Percentiles rank a stretch among this genome's conserved stretches.
Evolutionary conservation across 2,113 vertebrate genomes (phyloP).

Genomic region (Ardeotis arabs): DNA sequence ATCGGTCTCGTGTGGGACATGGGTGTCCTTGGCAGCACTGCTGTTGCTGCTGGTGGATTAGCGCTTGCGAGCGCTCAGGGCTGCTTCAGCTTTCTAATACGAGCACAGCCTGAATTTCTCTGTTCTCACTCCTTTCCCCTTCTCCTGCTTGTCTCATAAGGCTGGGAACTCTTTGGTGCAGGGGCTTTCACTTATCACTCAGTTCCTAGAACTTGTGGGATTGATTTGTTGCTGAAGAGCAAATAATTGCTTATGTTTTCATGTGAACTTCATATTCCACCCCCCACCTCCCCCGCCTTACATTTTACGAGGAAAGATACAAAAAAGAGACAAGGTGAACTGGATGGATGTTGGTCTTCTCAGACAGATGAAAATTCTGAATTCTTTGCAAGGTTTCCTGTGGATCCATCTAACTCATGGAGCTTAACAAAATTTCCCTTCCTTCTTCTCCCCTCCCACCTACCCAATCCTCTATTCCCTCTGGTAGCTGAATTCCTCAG

Average conservation of each 20-base stretch:
- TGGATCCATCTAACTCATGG: background rate
- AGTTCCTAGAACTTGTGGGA: background rate
- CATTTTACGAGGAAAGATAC: background rate
- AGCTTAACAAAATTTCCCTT: background rate
- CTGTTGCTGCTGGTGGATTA: background rate
- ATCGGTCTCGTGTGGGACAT: accelerated
- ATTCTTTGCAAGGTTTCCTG: background rate
- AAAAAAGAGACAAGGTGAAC: background rate
- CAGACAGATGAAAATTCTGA: background rate
- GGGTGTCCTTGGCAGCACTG: background rate
- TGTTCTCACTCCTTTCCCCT: background rate
- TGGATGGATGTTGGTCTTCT: background rate
- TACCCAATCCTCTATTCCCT: background rate
- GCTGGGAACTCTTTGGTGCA: background rate
- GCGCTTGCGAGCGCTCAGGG: background rate
- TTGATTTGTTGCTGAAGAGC: background rate
- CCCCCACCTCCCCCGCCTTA: accelerated
- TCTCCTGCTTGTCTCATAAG: background rate
- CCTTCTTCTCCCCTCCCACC: background rate
- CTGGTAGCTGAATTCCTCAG: background rate
- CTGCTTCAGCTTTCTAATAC: background rate
- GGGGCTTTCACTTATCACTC: background rate
- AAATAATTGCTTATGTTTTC: background rate
- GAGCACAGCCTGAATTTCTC: background rate
- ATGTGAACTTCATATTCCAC: background rate